Percentiles rank a stretch among this genome's conserved stretches.
Evolutionary conservation across 2,113 vertebrate species (phyloP).

Genomic region (Chionis minor): DNA sequence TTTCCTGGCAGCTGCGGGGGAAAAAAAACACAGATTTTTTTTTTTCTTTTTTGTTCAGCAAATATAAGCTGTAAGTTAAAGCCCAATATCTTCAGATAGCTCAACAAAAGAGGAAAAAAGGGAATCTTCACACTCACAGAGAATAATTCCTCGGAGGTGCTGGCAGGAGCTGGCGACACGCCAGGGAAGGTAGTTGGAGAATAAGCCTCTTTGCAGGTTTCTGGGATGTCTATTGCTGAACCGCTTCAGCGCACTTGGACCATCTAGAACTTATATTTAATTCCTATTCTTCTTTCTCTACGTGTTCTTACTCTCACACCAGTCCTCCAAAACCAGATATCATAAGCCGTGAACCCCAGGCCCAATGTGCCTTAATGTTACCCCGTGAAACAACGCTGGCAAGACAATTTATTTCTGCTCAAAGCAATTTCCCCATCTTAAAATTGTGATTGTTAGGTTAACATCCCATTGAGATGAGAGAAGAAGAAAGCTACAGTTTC

Average conservation of each 20-base stretch:
- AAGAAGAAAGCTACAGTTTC: constrained; percentile 4
- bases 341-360: constrained; percentile 7
- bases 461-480: constrained; percentile 33
- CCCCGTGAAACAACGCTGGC: neutral
- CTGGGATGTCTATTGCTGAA: neutral
- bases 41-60: neutral
- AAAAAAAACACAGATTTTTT: neutral
- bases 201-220: neutral
- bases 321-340: neutral
- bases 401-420: constrained; percentile 33
- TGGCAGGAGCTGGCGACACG: rapidly evolving
- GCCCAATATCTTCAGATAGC: neutral
- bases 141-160: neutral
- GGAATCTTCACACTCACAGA: neutral
- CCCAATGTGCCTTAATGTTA: neutral
- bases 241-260: neutral
- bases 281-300: neutral
- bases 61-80: neutral
- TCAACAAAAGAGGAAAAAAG: neutral
- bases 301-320: neutral
- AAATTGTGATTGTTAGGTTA: constrained; percentile 49
- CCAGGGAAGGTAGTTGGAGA: neutral
- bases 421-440: neutral
- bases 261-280: constrained; percentile 20
- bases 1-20: neutral